Conservation (phyloP, 2,888 invertebrate species). For the Seira ritae region DNA sequence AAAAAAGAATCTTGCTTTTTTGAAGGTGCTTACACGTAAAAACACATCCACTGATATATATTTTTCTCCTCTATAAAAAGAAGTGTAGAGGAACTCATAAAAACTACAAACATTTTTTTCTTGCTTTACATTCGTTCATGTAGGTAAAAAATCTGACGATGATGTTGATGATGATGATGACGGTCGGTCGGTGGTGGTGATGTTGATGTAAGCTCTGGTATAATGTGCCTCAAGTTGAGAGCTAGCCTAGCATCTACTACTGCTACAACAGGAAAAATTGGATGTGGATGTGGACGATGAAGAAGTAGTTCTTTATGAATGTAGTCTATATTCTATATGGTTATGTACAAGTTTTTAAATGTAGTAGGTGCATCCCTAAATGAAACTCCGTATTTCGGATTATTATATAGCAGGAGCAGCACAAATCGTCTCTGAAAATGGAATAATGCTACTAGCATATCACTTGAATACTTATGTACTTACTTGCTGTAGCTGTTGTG, state of each 20-base stretch:
- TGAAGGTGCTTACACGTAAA: neutral
- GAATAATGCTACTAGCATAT: neutral
- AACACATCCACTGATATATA: neutral
- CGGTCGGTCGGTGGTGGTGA: neutral
- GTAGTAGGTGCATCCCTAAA: neutral
- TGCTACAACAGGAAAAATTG: neutral
- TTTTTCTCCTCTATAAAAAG: neutral
- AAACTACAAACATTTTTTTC: constrained; percentile 6
- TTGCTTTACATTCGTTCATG: neutral
- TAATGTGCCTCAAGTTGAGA: no score
- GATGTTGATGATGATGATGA: neutral
- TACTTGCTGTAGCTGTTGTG: neutral
- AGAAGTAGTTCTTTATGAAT: neutral
- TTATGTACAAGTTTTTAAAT: neutral
- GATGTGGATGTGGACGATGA: neutral
- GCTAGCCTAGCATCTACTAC: no score
- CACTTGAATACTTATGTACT: no score
- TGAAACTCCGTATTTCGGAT: neutral
- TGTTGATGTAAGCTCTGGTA: neutral
- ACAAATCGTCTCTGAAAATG: neutral
- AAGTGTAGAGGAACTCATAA: neutral
- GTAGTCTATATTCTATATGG: neutral
- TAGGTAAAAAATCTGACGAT: constrained; percentile 3
- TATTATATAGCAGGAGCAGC: neutral
- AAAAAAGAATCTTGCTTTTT: neutral